A percentile compares a stretch with the other conserved stretches of the same genome.
These are phyloP conservation scores for Tachina fera DNA, from an alignment of 2,888 invertebrate genomes.

Conservation along the genomic window DNA sequence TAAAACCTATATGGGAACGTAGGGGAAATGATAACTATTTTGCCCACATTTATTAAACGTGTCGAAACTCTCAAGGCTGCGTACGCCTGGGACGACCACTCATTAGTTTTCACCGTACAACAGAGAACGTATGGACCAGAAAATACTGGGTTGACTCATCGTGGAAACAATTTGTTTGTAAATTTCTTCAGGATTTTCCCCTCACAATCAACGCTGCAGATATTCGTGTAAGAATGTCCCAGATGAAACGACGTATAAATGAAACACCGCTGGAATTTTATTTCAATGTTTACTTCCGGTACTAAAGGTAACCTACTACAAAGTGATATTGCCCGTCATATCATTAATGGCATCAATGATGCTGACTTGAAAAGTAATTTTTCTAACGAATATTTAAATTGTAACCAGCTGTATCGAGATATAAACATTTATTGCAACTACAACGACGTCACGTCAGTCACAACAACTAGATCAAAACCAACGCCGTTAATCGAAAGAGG, in stretches of 20 bases:
- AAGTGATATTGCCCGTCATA: conserved; percentile 39
- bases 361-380: too few species aligned
- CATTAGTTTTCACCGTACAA: conserved; percentile 54
- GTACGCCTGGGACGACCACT: conserved; percentile 61
- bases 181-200: conserved; percentile 50
- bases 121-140: conserved; percentile 56
- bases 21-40: too few species aligned
- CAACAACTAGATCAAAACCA: background rate
- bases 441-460: conserved; percentile 7
- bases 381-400: background rate
- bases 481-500: background rate
- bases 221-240: conserved; percentile 58
- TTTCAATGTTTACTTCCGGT: conserved; percentile 59
- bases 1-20: too few species aligned
- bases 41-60: background rate
- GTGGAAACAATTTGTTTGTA: conserved; percentile 34
- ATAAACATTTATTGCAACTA: conserved; percentile 49
- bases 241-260: conserved; percentile 24
- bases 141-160: conserved; percentile 57
- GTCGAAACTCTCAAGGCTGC: conserved; percentile 51
- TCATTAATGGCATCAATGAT: too few species aligned
- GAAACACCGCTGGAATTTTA: conserved; percentile 25
- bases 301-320: conserved; percentile 53
- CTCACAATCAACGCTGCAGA: conserved; percentile 21
- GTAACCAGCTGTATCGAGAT: conserved; percentile 31